Base-by-base conservation (phyloP, 2,888 invertebrate species). In the Chromoteleia sp. region DNA sequence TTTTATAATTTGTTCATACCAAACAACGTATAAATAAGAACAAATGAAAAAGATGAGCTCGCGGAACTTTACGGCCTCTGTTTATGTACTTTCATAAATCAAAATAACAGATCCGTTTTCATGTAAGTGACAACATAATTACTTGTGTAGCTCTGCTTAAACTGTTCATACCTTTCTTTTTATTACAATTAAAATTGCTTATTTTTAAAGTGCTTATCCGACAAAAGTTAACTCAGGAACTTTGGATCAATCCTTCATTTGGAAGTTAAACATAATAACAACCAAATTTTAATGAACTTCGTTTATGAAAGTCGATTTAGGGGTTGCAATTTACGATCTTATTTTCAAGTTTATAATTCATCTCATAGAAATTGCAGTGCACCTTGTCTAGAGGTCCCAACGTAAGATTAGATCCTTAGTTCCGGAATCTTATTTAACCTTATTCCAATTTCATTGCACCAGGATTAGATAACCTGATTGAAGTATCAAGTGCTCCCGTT, bases 341-440 rank as follows among this genome's bases (percentile, higher is more conserved):
- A 61, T 73, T 73, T 73, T 63, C 33, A 17, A 61, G 45, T 73
- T 61, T 63, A 54, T 43, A 58, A 63, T 33, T 43, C 61, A 52
- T 73, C 54, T 50, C 59, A 25, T 50, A 50, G 39, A 50, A 58
- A 70, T 70, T 58, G 43, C 33, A 43, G 14, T 43, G 45, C 58
- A 67, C n/a, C 19, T 45, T 33, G 10, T 45, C 58, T 19, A 17
- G 17, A 52, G 0, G 17, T n/a, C 17, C 10, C 7, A 14, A 10
- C 15, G 33, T 15, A 41, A 41, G 29, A 12, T 19, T 29, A 25
- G 15, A 6, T 29, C 36, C 29, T 41, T 17, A 52, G 43, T 33
- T 68, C 14, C 21, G 10, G 36, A 58, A 48, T 58, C 36, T 54
- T 52, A 41, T 54, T 39, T 50, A 50, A 14, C 14, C 25, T 39